These are phyloP conservation scores for Acanthopleura granulata DNA, from an alignment of 2,888 invertebrate genomes.

Conservation along the genomic window DNA sequence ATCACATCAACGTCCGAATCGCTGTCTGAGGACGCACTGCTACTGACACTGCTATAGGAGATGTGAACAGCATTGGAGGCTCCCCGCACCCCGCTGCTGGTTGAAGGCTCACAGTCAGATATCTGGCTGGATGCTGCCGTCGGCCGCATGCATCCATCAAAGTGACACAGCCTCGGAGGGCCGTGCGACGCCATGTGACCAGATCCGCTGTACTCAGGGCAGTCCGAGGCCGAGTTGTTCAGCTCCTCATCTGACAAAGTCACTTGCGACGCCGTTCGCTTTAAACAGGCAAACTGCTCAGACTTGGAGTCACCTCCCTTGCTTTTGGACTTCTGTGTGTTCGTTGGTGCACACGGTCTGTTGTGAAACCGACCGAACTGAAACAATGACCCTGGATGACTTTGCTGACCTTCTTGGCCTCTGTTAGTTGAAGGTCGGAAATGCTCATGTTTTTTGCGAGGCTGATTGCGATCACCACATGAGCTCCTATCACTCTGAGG, in stretches of 20 bases:
- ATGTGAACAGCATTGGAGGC: not conserved
- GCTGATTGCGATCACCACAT: not conserved
- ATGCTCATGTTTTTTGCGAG: not conserved
- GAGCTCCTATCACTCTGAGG: not conserved
- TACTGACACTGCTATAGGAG: not conserved
- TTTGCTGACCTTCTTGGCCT: not conserved
- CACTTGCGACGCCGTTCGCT: constrained; percentile 12
- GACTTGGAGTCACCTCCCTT: not conserved
- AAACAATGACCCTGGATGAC: not conserved
- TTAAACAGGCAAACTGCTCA: not conserved
- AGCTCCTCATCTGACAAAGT: constrained; percentile 10
- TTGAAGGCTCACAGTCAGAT: not conserved
- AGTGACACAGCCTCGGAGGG: not conserved
- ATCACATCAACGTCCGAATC: constrained; percentile 1
- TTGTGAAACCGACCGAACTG: not conserved
- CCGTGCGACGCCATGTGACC: not conserved
- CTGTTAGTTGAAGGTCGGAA: not conserved
- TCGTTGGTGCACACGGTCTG: not conserved
- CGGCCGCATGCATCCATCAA: not conserved
- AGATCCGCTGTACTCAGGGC: not conserved
- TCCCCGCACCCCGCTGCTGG: not conserved
- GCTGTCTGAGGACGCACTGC: not conserved
- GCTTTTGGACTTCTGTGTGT: not conserved
- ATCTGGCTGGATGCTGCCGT: not conserved
- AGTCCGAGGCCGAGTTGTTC: not conserved